Percentiles rank a stretch among this genome's conserved stretches.
Conservation (phyloP, 2,888 invertebrate genomes). For the Caenorhabditis uteleia region DNA sequence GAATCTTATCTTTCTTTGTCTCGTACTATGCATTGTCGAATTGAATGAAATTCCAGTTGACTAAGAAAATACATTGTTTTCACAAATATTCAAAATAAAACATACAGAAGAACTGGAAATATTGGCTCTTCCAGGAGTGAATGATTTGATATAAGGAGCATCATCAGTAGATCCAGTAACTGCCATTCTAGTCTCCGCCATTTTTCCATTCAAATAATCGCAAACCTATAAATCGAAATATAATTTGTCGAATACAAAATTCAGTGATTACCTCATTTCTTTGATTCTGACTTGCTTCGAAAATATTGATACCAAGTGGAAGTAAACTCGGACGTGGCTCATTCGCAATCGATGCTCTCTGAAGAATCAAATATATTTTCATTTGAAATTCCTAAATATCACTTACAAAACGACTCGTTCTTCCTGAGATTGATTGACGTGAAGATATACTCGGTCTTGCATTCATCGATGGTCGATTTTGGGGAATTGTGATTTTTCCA, state of each 20-base stretch:
- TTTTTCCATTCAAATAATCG: slow-evolving; percentile 1
- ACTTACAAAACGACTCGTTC: too few relatives aligned
- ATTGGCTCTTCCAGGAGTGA: slow-evolving; percentile 3
- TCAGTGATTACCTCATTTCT: slow-evolving; percentile 8
- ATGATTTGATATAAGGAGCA: background rate
- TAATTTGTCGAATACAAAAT: background rate
- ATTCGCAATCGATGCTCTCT: slow-evolving; percentile 14
- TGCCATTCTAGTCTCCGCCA: background rate
- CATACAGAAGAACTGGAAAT: too few relatives aligned
- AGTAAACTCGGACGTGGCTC: slow-evolving; percentile 20
- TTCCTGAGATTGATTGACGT: too few relatives aligned
- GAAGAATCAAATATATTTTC: slow-evolving; percentile 6
- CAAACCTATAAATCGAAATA: slow-evolving; percentile 4
- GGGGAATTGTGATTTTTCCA: slow-evolving; percentile 12
- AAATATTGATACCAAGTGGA: slow-evolving; percentile 26
- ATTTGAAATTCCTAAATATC: too few relatives aligned
- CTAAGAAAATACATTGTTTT: background rate
- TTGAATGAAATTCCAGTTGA: background rate
- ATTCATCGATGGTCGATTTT: slow-evolving; percentile 5
- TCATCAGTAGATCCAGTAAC: background rate
- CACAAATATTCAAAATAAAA: background rate
- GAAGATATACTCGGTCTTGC: slow-evolving; percentile 3
- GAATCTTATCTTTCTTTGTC: slow-evolving; percentile 11
- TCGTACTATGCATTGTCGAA: background rate
- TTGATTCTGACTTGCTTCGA: slow-evolving; percentile 11